Conservation (phyloP, 1,140 invertebrate genomes). For the Augochlora pura region DNA sequence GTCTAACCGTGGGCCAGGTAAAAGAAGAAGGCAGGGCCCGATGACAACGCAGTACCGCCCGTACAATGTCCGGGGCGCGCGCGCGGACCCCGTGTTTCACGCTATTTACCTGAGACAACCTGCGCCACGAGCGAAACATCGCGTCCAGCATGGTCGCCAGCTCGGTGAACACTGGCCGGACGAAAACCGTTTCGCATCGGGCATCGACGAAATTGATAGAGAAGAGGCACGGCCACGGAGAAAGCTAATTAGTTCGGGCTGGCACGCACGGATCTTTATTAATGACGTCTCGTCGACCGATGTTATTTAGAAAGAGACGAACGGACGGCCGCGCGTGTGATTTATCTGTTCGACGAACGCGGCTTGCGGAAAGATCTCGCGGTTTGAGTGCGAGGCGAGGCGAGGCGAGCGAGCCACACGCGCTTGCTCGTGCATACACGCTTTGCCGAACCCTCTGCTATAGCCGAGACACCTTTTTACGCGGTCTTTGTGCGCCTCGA, state of each 20-base stretch:
- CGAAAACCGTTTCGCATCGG: not conserved
- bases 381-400: too few species aligned
- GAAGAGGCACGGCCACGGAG: not conserved
- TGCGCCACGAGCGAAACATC: not conserved
- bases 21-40: not conserved
- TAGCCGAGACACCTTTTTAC: not conserved
- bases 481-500: not conserved
- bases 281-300: constrained; percentile 9
- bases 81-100: constrained; percentile 5
- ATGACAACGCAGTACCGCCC: constrained; percentile 19
- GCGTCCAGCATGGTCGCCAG: not conserved
- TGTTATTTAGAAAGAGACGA: too few species aligned
- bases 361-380: too few species aligned
- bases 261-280: constrained; percentile 29
- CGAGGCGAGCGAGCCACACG: too few species aligned
- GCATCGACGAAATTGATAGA: constrained; percentile 8
- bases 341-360: too few species aligned
- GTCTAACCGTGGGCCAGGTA: constrained; percentile 18
- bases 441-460: too few species aligned
- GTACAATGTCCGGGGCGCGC: not conserved
- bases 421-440: too few species aligned
- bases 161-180: not conserved
- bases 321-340: too few species aligned
- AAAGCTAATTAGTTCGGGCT: constrained; percentile 41
- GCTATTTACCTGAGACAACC: constrained; percentile 15